Conservation (phyloP, 2,113 vertebrate species). For the Neotoma lepida region DNA sequence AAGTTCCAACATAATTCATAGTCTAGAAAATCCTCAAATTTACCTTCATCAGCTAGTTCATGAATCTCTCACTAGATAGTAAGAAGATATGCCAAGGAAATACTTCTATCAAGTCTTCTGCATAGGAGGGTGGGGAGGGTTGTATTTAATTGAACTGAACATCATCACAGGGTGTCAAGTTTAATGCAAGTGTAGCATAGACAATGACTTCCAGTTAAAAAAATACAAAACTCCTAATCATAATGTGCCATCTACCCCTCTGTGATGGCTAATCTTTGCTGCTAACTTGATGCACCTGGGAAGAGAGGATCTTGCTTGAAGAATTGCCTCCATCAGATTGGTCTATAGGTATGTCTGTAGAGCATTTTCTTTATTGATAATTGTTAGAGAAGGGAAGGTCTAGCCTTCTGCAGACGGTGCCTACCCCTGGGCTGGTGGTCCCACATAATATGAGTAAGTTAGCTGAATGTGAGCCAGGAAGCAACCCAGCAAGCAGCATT, state of each 20-base stretch:
- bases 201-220: background rate
- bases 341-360: too few species aligned
- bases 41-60: background rate
- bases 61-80: background rate
- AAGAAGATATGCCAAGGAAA: background rate
- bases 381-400: too few species aligned
- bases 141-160: background rate
- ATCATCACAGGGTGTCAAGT: background rate
- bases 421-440: too few species aligned
- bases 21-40: background rate
- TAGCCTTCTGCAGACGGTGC: too few species aligned
- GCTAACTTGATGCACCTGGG: too few species aligned
- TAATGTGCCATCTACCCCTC: background rate
- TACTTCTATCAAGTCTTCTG: background rate
- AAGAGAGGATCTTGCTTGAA: too few species aligned
- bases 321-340: too few species aligned
- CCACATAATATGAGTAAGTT: too few species aligned
- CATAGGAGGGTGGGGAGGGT: background rate
- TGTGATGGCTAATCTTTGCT: background rate
- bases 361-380: too few species aligned
- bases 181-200: background rate
- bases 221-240: background rate
- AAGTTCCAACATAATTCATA: background rate
- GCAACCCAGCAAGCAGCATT: too few species aligned
- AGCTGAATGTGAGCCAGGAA: too few species aligned